Conservation (phyloP, 2,797 vertebrate genomes). For the Helostoma temminkii region DNA sequence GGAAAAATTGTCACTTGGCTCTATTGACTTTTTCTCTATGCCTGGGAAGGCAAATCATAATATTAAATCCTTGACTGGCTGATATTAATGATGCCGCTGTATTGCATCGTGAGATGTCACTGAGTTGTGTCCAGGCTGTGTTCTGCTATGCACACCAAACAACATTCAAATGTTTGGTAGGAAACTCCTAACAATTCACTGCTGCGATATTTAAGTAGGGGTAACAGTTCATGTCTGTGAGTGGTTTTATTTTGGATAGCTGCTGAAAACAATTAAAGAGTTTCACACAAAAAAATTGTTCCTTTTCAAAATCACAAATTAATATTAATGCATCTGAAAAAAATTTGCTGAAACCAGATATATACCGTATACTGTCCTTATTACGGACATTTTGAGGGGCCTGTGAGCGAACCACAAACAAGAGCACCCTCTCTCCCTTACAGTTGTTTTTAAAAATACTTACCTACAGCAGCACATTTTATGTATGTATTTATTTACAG, state of each 20-base stretch:
- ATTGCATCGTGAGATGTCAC: slow-evolving; percentile 33
- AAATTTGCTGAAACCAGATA: slow-evolving; percentile 31
- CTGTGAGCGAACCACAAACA: too few species aligned
- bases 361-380: background rate
- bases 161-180: slow-evolving; percentile 8
- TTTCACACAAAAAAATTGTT: slow-evolving; percentile 23
- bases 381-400: too few species aligned
- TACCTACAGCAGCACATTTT: too few species aligned
- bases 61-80: slow-evolving; percentile 31
- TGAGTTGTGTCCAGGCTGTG: slow-evolving; percentile 9
- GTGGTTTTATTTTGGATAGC: slow-evolving; percentile 39
- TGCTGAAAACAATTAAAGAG: slow-evolving; percentile 24
- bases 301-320: slow-evolving; percentile 29
- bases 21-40: slow-evolving; percentile 23
- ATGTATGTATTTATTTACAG: too few species aligned
- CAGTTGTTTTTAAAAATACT: too few species aligned
- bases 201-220: slow-evolving; percentile 19
- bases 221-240: slow-evolving; percentile 44
- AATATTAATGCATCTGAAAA: slow-evolving; percentile 34
- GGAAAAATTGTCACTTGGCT: slow-evolving; percentile 40
- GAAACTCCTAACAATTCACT: slow-evolving; percentile 7
- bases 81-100: slow-evolving; percentile 22
- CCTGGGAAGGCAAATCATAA: slow-evolving; percentile 39
- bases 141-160: slow-evolving; percentile 15
- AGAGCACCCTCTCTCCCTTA: too few species aligned